Base-by-base conservation (phyloP, 2,888 invertebrate species). In the Arrhopalites spinosus region DNA sequence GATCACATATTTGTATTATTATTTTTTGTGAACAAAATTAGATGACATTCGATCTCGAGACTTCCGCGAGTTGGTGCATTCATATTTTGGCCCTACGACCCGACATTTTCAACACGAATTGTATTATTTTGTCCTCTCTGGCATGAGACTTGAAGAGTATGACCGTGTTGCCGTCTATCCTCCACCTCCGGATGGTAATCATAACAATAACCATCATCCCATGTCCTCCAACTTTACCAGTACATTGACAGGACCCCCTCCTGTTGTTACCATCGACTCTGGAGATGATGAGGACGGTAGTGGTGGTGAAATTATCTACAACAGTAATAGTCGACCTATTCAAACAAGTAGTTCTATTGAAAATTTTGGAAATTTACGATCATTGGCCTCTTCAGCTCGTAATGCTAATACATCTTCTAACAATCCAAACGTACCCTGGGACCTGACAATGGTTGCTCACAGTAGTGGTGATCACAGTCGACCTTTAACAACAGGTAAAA, bases 81-180 rank as follows among this genome's bases (percentile, higher is more conserved):
- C 91, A 17, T 92, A 90, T 84, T 88, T 95, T 78, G 90, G 91
- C 25, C 86, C 87, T 0, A 88, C 91, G 81, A 93, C 95, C 0
- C 89, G 90, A 76, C 96, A 96, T 85, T 97, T 97, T 85, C 89
- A 94, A 45, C 95, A 96, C 85, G 96, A 97, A 84, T 89, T 97
- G 78, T 90, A 91, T 83, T 91, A 90, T 85, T 97, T 92, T 86
- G 94, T 96, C 45, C 89, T 92, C 36, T 94, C 95, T 67, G 83
- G 83, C 17, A 78, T 83, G 79, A 47, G 75, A 15, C 68, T 80
- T 76, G 81, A 79, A 27, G 79, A 79, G 30, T 83, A 78, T 43
- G 83, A 83, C 59, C 50, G 50, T 17, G 29, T 15, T n/a, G 71
- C 72, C n/a, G 20, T 23, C 8, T 59, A 59, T 23, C 59, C 59